Evolutionary conservation across 2,797 vertebrate genomes (phyloP).

Genomic region (Chanos chanos): DNA sequence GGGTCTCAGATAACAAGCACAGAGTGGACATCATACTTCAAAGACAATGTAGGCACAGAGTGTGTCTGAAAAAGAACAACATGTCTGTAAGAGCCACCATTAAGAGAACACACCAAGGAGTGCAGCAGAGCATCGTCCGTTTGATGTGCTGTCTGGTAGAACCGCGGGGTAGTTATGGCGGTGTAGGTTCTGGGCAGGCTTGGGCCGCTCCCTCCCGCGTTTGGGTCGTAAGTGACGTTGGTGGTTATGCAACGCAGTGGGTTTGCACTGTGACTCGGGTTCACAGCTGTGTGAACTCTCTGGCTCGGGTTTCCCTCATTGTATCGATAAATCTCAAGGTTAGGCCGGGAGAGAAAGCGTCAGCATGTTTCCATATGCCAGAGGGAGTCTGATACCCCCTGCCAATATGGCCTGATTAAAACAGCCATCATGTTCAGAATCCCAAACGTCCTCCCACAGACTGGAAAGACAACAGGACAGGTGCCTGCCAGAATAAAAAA

Average conservation of each 20-base stretch:
- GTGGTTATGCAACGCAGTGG: constrained; percentile 33
- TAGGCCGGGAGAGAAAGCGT: constrained; percentile 13
- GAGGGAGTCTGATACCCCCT: background rate
- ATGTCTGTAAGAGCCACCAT: no score
- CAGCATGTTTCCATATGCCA: constrained; percentile 1
- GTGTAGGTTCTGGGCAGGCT: background rate
- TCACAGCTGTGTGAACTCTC: constrained; percentile 35
- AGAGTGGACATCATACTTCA: no score
- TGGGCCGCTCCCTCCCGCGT: no score
- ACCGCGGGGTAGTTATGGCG: no score
- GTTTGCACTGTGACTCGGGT: background rate
- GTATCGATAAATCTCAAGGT: constrained; percentile 30
- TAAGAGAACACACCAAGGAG: no score
- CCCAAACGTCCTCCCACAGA: background rate
- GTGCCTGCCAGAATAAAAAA: background rate
- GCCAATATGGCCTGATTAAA: no score
- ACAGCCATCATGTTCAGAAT: background rate
- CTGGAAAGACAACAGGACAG: background rate
- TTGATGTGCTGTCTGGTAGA: no score
- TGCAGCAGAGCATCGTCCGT: no score
- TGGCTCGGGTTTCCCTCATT: constrained; percentile 29
- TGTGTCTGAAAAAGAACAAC: no score
- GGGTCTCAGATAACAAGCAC: no score
- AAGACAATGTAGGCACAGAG: no score
- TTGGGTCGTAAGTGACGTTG: background rate